Evolutionary conservation across 1,140 invertebrate species (phyloP), one percentile per base, ranked within the genome.

Genomic region (Lasioglossum baleicum): DNA sequence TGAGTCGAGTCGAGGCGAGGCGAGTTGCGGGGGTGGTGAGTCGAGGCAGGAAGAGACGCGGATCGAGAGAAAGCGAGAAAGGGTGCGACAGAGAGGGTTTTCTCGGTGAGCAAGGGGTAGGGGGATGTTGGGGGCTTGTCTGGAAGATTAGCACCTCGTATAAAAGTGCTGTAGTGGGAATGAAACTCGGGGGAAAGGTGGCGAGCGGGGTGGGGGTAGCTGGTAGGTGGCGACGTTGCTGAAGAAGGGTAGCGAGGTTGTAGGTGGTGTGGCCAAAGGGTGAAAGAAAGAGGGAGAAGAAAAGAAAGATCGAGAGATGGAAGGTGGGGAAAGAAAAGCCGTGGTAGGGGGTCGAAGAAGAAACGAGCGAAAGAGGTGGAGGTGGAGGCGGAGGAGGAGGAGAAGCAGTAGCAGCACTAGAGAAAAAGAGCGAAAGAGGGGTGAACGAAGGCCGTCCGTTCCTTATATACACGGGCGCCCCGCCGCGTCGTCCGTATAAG

Each of bases 71-170:
- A 44, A 75, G 74, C 72, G 68, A 76, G 56, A 44, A 65, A 73
- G 63, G 74, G 20, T 20, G 58, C 13, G 15, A 51, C 61, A 5
- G 13, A 20, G 51, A 0, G 56, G 7, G 70, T 74, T 82, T 77
- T 72, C 75, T 68, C 80, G 2, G 85, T 74, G 17, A 76, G 76
- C 42, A 15, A 17, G 20, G 60, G 61, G 64, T 61, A 53, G 51
- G 58, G 56, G 31, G 69, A 42, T 65, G 86, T 84, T 75, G 80
- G 77, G 83, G 85, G 88, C 87, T 91, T 92, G 91, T 93, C 90
- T 92, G 91, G 87, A 89, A 92, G 92, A 93, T 93, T 93, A 93
- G 90, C 90, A 93, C 91, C 91, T 93, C 90, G 89, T 90, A 92
- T 92, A 93, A 93, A 92, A 92, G 91, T 92, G 84, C 82, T 87